These are phyloP conservation scores for Ranitomeya variabilis DNA, from an alignment of 2,113 vertebrate species.

Conservation along the genomic window DNA sequence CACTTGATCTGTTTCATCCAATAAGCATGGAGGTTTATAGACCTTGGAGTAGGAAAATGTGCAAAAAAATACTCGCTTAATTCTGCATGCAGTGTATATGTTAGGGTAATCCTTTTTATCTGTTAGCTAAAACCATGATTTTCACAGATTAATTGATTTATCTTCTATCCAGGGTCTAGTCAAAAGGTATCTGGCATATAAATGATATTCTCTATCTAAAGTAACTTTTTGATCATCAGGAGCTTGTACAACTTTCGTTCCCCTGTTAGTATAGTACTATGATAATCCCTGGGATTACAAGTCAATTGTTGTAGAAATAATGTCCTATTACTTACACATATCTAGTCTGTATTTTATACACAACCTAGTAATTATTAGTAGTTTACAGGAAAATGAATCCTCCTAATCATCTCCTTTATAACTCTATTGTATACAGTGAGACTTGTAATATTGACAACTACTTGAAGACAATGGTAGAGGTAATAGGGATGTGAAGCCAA, in stretches of 20 bases:
- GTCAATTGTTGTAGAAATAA: background rate
- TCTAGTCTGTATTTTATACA: background rate
- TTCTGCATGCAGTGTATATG: no score
- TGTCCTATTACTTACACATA: background rate
- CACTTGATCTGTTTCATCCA: no score
- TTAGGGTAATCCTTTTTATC: no score
- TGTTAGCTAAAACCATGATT: background rate
- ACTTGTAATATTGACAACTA: background rate
- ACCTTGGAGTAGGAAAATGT: no score
- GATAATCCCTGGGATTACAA: conserved; percentile 10
- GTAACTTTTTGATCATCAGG: background rate
- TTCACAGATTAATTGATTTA: background rate
- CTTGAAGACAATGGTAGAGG: background rate
- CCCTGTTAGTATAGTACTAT: background rate
- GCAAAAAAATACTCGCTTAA: no score
- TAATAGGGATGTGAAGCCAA: background rate
- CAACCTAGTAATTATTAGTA: background rate
- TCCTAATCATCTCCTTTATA: conserved; percentile 17
- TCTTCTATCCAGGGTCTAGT: background rate
- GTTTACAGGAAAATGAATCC: background rate
- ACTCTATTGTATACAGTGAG: background rate
- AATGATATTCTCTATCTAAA: background rate
- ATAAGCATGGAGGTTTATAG: no score
- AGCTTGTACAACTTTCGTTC: background rate
- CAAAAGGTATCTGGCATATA: background rate